Base-by-base conservation (phyloP, 2,888 invertebrate genomes). In the Girardia tigrina region DNA sequence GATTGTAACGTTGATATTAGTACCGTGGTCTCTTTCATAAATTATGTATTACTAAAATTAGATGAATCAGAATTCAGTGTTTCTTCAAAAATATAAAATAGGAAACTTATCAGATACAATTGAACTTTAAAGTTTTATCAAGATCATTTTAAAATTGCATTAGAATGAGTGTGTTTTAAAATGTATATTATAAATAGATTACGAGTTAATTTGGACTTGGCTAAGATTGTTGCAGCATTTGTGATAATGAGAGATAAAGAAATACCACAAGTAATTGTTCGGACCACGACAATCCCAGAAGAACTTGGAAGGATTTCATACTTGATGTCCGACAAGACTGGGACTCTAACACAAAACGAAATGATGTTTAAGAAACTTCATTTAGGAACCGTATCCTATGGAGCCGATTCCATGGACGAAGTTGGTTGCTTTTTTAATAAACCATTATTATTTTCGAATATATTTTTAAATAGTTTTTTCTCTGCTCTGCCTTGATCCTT, bases 211-310 rank as follows among this genome's bases (percentile, higher is more conserved):
- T 87, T 98, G 79, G 98, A 98, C 82, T 92, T 99, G 91, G 97
- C 95, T 0, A 98, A 99, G 86, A 90, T 91, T 0, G 94, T 91
- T 82, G 99, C 97, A 85, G 92, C 97, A 0, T 97, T 92, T 90
- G 90, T 91, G 79, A 95, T 98, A 80, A 92, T 94, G 81, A 88
- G 90, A 76, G 98, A 99, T 86, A 89, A 90, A 75, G 89, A 90
- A 80, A 94, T 99, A 79, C 89, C 90, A 78, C 94, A 92, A 27
- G 94, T 95, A 0, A 92, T 94, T 12, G 95, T 95, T 77, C 88
- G 98, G 6, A 94, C 94, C 75, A 97, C 95, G 0, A 99, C 97
- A 1, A 98, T 98, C 79, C 94, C 98, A 0, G 98, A 98, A 85
- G 98, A 99, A 85, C 85, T 98, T 75, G 98, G 98, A 0, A 87